These are phyloP conservation scores for Osmerus eperlanus DNA, from an alignment of 2,113 vertebrate species.

Conservation along the genomic window DNA sequence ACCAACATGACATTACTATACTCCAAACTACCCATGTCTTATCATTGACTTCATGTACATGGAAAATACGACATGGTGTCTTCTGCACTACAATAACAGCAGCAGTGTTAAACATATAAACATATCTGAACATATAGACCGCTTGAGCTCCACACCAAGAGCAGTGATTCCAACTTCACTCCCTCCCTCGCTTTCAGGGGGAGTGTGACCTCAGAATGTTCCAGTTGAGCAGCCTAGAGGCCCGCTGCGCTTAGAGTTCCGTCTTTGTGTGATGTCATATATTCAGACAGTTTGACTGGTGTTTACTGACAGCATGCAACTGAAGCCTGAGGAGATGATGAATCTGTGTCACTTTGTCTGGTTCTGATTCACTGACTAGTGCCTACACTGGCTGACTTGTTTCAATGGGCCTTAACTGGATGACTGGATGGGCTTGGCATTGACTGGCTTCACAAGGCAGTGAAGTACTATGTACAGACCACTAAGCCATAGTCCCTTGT, in stretches of 20 bases:
- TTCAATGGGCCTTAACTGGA: no score
- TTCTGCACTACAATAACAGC: background rate
- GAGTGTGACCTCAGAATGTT: conserved; percentile 40
- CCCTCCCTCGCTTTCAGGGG: conserved; percentile 10
- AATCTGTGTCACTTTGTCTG: background rate
- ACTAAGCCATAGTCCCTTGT: no score
- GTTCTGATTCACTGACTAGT: background rate
- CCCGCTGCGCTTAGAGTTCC: conserved; percentile 14
- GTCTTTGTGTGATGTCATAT: conserved; percentile 32
- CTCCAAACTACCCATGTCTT: background rate
- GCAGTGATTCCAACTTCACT: conserved; percentile 11
- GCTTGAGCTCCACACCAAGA: background rate
- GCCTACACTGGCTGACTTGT: no score
- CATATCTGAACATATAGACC: background rate
- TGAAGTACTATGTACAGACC: no score
- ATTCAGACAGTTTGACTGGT: background rate
- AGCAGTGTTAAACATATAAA: background rate
- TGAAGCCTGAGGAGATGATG: background rate
- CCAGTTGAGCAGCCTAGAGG: conserved; percentile 6
- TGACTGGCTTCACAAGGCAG: no score
- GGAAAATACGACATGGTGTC: background rate
- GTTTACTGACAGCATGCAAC: conserved; percentile 8
- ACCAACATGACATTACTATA: background rate
- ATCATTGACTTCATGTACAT: background rate
- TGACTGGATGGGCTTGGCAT: no score